phyloP scores from a whole-genome alignment of 64 coral and sea anemone species.

The Stylophora pistillata region DNA sequence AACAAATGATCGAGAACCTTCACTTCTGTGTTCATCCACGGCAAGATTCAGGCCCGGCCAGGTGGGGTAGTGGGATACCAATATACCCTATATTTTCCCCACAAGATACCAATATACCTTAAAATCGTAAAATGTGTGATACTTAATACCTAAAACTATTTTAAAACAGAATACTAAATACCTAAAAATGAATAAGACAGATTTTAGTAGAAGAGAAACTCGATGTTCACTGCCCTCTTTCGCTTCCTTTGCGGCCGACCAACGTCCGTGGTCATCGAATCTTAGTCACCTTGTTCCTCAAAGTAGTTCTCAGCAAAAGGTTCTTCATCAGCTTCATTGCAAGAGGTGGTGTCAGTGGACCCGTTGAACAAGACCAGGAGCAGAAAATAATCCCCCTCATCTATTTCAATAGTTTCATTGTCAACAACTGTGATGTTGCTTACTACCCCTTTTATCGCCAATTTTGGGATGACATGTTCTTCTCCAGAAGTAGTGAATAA shows the following conservation, averaged over 20 bases:
- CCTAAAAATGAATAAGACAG: constrained; percentile 34
- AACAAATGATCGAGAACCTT: too few species aligned
- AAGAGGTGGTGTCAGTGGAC: too few species aligned
- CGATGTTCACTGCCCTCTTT: constrained; percentile 49
- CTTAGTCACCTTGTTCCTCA: constrained; percentile 37
- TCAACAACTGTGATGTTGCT: constrained; percentile 41
- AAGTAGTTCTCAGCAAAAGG: background rate
- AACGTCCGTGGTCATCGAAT: constrained; percentile 34
- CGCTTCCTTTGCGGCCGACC: constrained; percentile 54
- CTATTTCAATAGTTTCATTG: constrained; percentile 59
- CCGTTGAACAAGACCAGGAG: constrained; percentile 26
- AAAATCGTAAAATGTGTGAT: too few species aligned
- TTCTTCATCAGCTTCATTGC: background rate
- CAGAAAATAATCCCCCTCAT: constrained; percentile 56
- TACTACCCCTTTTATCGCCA: constrained; percentile 21
- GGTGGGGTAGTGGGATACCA: too few species aligned
- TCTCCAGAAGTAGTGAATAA: constrained; percentile 41
- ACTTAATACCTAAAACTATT: too few species aligned
- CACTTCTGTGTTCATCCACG: too few species aligned
- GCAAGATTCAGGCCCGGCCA: too few species aligned
- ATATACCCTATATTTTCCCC: too few species aligned
- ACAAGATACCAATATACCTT: too few species aligned
- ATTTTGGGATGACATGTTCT: constrained; percentile 55
- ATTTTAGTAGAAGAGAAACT: too few species aligned
- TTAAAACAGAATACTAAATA: constrained; percentile 63